A percentile compares a stretch with the other conserved stretches of the same genome.
Conservation (phyloP, 2,888 invertebrate genomes). For the Teleiodes luculella region DNA sequence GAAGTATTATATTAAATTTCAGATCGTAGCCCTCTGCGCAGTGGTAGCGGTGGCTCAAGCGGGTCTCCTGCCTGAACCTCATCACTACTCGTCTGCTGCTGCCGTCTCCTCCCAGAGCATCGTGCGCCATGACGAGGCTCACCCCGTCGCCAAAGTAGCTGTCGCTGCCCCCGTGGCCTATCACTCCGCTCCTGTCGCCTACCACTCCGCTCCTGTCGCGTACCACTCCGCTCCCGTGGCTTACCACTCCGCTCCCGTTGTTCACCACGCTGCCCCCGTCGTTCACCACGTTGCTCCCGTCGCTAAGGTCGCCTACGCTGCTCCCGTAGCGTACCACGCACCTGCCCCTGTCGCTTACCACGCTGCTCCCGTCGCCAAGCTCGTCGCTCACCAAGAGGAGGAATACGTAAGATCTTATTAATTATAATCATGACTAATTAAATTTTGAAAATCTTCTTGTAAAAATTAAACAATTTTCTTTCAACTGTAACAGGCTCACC, state of each 20-base stretch:
- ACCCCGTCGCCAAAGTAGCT: slow-evolving; percentile 17
- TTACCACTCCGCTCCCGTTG: slow-evolving; percentile 29
- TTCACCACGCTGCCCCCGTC: slow-evolving; percentile 46
- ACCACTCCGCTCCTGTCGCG: slow-evolving; percentile 30
- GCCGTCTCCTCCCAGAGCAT: slow-evolving; percentile 60
- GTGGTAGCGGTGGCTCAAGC: slow-evolving; percentile 52
- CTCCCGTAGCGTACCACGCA: slow-evolving; percentile 42
- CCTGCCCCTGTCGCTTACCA: slow-evolving; percentile 32
- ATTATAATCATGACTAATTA: neutral
- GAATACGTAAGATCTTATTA: slow-evolving; percentile 15
- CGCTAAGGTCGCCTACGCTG: slow-evolving; percentile 36
- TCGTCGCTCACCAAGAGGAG: slow-evolving; percentile 35
- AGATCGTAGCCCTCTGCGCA: slow-evolving; percentile 50
- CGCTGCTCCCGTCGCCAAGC: slow-evolving; percentile 31
- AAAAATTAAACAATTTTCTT: no score
- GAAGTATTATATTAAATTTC: slow-evolving; percentile 19
- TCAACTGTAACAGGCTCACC: slow-evolving; percentile 33
- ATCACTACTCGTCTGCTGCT: slow-evolving; percentile 49
- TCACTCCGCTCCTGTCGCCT: slow-evolving; percentile 31
- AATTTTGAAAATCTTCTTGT: no score
- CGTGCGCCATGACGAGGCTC: slow-evolving; percentile 56
- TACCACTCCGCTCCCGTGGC: slow-evolving; percentile 32
- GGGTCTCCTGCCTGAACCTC: slow-evolving; percentile 52
- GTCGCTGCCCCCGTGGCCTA: slow-evolving; percentile 25
- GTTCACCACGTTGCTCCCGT: slow-evolving; percentile 30